Evolutionary conservation across 2,113 vertebrate species (phyloP), one percentile per base, ranked within the genome.

Genomic region (Xenus cinereus): DNA sequence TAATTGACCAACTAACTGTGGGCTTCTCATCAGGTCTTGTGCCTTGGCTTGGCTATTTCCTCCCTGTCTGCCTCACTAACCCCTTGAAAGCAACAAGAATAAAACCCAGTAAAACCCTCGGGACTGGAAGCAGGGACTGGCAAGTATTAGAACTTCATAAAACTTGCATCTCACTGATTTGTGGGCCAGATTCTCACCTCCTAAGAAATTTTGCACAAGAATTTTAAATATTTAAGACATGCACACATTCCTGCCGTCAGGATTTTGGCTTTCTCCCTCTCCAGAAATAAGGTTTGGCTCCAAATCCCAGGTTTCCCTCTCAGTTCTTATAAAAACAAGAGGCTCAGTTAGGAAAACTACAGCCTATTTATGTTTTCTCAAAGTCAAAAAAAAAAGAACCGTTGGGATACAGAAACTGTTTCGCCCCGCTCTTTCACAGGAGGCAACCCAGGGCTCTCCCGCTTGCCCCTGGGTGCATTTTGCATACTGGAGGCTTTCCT

Each of bases 401-500:
- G 7, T 72, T 37, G 46, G 37, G 45, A 87, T 66, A 69, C 30
- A 93, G 88, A 91, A 96, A 91, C 41, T 59, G 8, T 91, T 95
- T 69, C 21, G 2, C 43, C 8, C 66, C 17, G 41, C 30, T 81
- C 80, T 59, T 94, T 84, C 83, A 64, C 24, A 73, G 90, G 77
- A 82, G 76, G 50, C 90, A 95, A 41, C 41, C 45, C 74, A 82
- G 30, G 7, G 9, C 69, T 72, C 74, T 92, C 84, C 84, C 46
- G 62, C 7, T 84, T 81, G 93, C 93, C 91, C 23, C 45, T 69
- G 74, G 93, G 91, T 17, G 4, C 39, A 2, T 81, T 95, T 93
- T 94, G 91, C 88, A 97, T 96, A 89, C 84, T 84, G 84, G 68
- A 92, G 50, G 71, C 56, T 90, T 97, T 96, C 94, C 93, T 96